These are phyloP conservation scores for Drosophila lutescens DNA, from an alignment of 2,888 invertebrate genomes.

Conservation along the genomic window DNA sequence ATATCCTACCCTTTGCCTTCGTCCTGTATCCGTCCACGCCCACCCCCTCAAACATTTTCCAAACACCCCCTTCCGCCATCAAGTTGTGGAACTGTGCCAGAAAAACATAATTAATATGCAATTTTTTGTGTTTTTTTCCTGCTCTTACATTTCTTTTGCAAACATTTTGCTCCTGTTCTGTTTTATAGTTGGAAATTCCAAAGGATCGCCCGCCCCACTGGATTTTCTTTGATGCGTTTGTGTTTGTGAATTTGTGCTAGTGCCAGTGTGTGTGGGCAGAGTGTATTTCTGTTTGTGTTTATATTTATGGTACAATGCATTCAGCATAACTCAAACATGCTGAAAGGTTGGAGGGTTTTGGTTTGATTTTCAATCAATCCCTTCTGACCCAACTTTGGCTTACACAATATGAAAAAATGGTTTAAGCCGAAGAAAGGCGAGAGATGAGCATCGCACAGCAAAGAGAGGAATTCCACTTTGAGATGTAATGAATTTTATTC, in stretches of 20 bases:
- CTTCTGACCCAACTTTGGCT: slow-evolving; percentile 20
- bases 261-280: slow-evolving; percentile 14
- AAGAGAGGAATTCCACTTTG: not conserved
- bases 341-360: slow-evolving; percentile 70
- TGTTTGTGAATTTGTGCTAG: slow-evolving; percentile 9
- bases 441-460: not conserved
- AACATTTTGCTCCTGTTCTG: slow-evolving; percentile 59
- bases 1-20: slow-evolving; percentile 24
- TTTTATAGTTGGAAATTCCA: slow-evolving; percentile 47
- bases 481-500: not conserved
- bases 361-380: slow-evolving; percentile 74
- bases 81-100: slow-evolving; percentile 71
- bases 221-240: slow-evolving; percentile 58
- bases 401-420: not conserved
- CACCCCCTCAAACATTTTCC: slow-evolving; percentile 1
- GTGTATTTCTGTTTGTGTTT: slow-evolving; percentile 53
- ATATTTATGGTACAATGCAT: slow-evolving; percentile 75
- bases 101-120: slow-evolving; percentile 78
- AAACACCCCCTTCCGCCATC: slow-evolving; percentile 19
- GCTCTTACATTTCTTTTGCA: slow-evolving; percentile 64
- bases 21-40: not conserved
- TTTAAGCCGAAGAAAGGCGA: not conserved
- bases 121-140: slow-evolving; percentile 72
- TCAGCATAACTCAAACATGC: slow-evolving; percentile 74
- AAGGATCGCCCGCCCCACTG: slow-evolving; percentile 42